Evolutionary conservation across 2,797 vertebrate species (phyloP).

Genomic region (Glossophaga mutica): DNA sequence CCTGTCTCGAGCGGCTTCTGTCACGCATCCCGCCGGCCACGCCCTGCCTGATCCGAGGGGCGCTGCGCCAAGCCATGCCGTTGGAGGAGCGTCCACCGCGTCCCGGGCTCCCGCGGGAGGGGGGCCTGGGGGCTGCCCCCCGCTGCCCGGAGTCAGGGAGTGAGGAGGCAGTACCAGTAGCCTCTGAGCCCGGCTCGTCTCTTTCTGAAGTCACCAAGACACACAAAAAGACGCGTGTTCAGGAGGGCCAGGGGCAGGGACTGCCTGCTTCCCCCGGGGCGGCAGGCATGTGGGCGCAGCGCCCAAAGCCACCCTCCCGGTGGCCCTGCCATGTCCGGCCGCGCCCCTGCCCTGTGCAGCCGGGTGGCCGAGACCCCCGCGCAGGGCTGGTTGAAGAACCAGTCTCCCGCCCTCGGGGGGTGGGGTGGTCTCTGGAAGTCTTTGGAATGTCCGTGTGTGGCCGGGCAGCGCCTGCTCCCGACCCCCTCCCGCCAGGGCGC

Average conservation of each 20-base stretch:
- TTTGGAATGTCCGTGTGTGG: constrained; percentile 56
- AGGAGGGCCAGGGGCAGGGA: neutral
- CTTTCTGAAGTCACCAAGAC: constrained; percentile 85
- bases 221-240: constrained; percentile 79
- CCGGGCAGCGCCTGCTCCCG: neutral
- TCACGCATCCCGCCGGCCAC: constrained; percentile 61
- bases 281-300: neutral
- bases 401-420: neutral
- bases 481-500: constrained; percentile 49
- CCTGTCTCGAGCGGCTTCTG: neutral
- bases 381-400: neutral
- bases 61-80: constrained; percentile 65
- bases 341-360: neutral
- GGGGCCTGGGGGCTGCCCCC: constrained; percentile 40
- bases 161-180: constrained; percentile 87
- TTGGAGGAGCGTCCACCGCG: constrained; percentile 56
- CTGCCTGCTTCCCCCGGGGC: neutral
- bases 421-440: constrained; percentile 42
- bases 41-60: constrained; percentile 69
- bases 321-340: neutral
- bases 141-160: constrained; percentile 56
- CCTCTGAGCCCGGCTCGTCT: constrained; percentile 82
- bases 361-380: neutral
- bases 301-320: neutral
- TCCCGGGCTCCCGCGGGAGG: constrained; percentile 56